Evolutionary conservation across 2,113 vertebrate genomes (phyloP), one percentile per base, ranked within the genome.

Genomic region (Circaetus cinerascens): DNA sequence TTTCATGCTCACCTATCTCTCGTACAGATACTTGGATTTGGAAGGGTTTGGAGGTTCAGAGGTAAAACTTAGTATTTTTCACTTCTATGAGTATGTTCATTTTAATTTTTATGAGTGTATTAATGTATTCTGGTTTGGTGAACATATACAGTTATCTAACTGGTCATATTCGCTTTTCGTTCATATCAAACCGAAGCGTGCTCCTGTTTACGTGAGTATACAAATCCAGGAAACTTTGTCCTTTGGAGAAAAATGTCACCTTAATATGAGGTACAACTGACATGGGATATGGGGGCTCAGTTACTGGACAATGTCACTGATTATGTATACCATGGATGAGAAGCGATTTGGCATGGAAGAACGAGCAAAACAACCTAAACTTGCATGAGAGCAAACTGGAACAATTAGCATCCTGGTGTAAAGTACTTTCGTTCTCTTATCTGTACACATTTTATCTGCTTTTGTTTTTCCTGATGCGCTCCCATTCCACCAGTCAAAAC

Each of bases 391-490:
- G 15, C 36, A 10, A 36, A 38, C 21, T 3, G n/a, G 9, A 72
- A 5, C 15, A 16, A 3, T n/a, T 17, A 22, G 32, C 27, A 11
- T 21, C 1, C 0, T 40, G 62, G 40, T 4, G 1, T 34, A 32
- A 40, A 26, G 21, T 5, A 14, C 30, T 72, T 64, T 11, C 0
- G 0, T 36, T 40, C 41, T 46, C 46, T 56, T 22, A 5, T n/a
- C 55, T 5, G 5, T 21, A 3, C 2, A 1, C 4, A 0, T 67
- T 72, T 72, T 21, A 21, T 10, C 45, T 0, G 0, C 29, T 43
- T 41, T 13, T 16, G 51, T 15, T 73, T 45, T 63, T 73, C 55
- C 60, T 4, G 19, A 11, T 1, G 4, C 11, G 1, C 29, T 72
- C 5, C 1, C 9, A 6, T 40, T 59, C 57, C 22, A 5, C n/a